phyloP scores from a whole-genome alignment of 2,113 vertebrate genomes.

The Zosterops lateralis region DNA sequence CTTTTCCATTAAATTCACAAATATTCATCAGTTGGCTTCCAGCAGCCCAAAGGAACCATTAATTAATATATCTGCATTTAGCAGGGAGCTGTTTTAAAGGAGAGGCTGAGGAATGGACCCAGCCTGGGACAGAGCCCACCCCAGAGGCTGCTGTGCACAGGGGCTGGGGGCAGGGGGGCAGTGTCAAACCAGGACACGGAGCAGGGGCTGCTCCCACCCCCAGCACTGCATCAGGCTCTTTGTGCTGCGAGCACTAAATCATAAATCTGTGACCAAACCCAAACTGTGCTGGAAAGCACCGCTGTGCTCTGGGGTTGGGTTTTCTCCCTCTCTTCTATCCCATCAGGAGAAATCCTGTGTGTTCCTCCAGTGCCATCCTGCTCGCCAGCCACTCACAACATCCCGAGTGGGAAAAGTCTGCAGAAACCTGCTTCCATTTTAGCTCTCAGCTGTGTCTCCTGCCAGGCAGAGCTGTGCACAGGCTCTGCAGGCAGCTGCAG shows the following conservation, averaged over 20 bases:
- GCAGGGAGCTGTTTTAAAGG: neutral
- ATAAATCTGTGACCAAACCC: neutral
- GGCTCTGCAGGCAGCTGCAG: neutral
- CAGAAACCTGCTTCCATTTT: neutral
- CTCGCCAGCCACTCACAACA: neutral
- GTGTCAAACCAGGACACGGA: rapidly evolving
- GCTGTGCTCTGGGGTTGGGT: neutral
- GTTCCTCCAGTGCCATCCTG: neutral
- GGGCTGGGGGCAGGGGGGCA: rapidly evolving
- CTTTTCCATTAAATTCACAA: neutral
- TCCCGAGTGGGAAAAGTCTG: neutral
- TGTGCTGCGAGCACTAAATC: neutral
- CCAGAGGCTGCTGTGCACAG: rapidly evolving
- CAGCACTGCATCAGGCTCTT: neutral
- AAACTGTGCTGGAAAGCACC: neutral
- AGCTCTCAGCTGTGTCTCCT: neutral
- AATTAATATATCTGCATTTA: neutral
- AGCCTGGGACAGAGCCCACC: rapidly evolving
- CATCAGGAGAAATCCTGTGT: neutral
- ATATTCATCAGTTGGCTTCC: neutral
- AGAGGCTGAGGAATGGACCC: neutral
- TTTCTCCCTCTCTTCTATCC: neutral
- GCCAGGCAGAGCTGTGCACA: neutral
- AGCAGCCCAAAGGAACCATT: neutral
- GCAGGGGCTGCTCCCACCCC: neutral